Percentiles rank a stretch among this genome's conserved stretches.
Evolutionary conservation across 1,140 invertebrate species (phyloP).

Genomic region (Cepaea nemoralis): DNA sequence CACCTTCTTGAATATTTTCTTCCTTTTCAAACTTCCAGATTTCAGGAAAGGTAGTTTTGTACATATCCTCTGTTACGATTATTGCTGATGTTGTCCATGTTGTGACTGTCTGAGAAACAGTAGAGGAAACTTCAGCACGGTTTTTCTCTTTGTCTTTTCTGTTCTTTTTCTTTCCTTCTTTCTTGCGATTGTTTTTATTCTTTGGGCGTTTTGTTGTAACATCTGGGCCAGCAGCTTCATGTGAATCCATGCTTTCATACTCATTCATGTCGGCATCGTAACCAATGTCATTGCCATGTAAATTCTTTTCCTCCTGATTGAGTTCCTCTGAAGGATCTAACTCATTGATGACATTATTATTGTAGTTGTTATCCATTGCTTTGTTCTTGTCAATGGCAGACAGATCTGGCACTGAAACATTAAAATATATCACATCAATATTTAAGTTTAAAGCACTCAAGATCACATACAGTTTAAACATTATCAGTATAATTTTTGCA

Average conservation of each 20-base stretch:
- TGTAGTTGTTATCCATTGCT: not conserved
- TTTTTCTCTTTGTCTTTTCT: constrained; percentile 33
- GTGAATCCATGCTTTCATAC: not conserved
- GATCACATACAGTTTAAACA: no score
- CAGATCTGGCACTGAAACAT: not conserved
- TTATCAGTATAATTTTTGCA: no score
- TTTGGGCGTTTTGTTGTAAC: constrained; percentile 31
- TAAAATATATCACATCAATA: not conserved
- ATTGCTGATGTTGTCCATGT: constrained; percentile 18
- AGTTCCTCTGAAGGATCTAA: not conserved
- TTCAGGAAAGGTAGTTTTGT: not conserved
- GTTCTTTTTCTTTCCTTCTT: constrained; percentile 19
- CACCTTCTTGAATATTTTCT: not conserved
- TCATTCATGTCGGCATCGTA: no score
- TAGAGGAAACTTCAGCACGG: constrained; percentile 18
- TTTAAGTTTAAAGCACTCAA: no score
- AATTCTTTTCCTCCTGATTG: not conserved
- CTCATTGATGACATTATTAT: not conserved
- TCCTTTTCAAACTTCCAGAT: constrained; percentile 16
- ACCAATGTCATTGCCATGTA: not conserved
- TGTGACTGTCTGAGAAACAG: not conserved
- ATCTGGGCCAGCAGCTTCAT: constrained; percentile 7
- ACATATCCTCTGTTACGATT: not conserved
- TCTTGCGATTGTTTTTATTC: constrained; percentile 30
- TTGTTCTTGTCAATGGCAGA: not conserved